Evolutionary conservation across 1,140 invertebrate species (phyloP), one percentile per base, ranked within the genome.

Genomic region (Antheraea pernyi): DNA sequence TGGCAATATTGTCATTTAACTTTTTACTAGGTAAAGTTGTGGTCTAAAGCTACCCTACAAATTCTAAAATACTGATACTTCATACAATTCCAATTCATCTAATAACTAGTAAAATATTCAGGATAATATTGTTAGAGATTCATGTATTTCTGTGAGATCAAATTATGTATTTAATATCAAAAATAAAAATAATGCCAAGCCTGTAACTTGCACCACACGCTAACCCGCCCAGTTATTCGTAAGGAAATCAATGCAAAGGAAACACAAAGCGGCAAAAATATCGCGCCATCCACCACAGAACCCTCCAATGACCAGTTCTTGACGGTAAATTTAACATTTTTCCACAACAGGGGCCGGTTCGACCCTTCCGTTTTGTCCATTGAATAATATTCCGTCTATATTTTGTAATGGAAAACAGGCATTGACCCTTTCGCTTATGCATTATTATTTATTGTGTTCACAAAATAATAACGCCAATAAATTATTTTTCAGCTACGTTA

Each of bases 241-340:
- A 84, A 85, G 84, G 73, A 86, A 88, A 85, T 85, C 79, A 84
- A 73, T 79, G 71, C 79, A 79, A 79, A 81, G 82, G 79, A 85
- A 88, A 83, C 78, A 80, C 78, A 84, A 84, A 84, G 78, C 78
- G 71, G 80, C 78, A 74, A 79, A 83, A 88, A 88, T 82, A 88
- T 86, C 80, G 76, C 76, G 77, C 76, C 78, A 79, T 86, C 86
- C 79, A 81, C 81, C 74, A 77, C 84, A 84, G 81, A 82, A 77
- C 79, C 82, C 79, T 74, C 46, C 66, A 77, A 76, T 84, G 81
- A 77, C 84, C 83, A 79, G 80, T 66, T 72, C 65, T 77, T 80
- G 79, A 80, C 81, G 84, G 77, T 78, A 82, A 84, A 84, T 88
- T 88, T 85, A 83, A 77, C 84, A 84, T 85, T 87, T 83, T 82